phyloP scores from a whole-genome alignment of 2,797 vertebrate species.

The Danio aesculapii region DNA sequence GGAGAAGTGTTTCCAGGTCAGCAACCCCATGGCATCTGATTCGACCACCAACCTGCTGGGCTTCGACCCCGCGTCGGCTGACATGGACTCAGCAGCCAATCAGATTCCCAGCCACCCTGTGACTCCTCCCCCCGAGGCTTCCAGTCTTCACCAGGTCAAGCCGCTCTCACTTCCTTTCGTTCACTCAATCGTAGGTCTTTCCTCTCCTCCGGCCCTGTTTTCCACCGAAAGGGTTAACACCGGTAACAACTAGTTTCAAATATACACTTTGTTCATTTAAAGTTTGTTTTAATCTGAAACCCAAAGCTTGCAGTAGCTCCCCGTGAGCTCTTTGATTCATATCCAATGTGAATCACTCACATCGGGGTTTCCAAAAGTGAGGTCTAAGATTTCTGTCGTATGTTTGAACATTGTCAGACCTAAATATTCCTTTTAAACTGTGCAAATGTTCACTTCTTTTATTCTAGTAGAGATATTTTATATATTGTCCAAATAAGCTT shows the following conservation, averaged over 20 bases:
- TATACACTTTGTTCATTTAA: conserved; percentile 5
- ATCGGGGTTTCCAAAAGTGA: conserved; percentile 20
- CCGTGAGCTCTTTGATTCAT: background rate
- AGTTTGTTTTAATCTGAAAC: conserved; percentile 40
- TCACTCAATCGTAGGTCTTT: conserved; percentile 82
- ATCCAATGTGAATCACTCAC: conserved; percentile 21
- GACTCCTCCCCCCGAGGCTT: conserved; percentile 58
- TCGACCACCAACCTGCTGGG: conserved; percentile 70
- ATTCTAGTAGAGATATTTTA: conserved; percentile 59
- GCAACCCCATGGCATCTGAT: conserved; percentile 76
- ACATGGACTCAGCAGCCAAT: conserved; percentile 64
- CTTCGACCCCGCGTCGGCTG: conserved; percentile 64
- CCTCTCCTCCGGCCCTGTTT: conserved; percentile 85
- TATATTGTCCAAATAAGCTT: conserved; percentile 49
- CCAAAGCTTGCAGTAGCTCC: conserved; percentile 52
- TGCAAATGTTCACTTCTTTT: conserved; percentile 45
- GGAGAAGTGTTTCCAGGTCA: conserved; percentile 94
- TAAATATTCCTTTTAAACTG: conserved; percentile 48
- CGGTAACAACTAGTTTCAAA: conserved; percentile 76
- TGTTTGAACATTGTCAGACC: conserved; percentile 48
- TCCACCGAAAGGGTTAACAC: conserved; percentile 87
- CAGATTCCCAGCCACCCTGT: conserved; percentile 57
- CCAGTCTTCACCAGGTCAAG: conserved; percentile 66
- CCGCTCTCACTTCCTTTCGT: conserved; percentile 81
- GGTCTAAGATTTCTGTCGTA: conserved; percentile 39